A percentile compares a stretch with the other conserved stretches of the same genome.
Conservation (phyloP, 2,113 vertebrate species). For the Plecturocebus donacophilus region DNA sequence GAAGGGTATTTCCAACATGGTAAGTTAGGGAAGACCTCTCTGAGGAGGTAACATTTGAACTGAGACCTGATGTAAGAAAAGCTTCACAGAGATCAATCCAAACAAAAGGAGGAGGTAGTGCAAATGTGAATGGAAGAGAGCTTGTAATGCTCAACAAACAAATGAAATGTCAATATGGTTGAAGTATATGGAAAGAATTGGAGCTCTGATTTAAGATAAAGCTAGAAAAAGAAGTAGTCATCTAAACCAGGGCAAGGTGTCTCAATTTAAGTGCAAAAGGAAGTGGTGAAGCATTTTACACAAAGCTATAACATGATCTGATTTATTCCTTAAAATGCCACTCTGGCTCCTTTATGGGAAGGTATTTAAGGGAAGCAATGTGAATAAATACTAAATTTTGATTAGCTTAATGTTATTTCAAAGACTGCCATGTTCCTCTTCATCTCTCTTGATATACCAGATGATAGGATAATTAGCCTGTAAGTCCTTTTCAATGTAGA, state of each 20-base stretch:
- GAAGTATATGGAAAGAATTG: not conserved
- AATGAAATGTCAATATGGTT: not conserved
- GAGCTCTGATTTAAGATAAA: not conserved
- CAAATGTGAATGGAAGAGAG: not conserved
- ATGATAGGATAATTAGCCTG: not conserved
- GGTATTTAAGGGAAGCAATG: not conserved
- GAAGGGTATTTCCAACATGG: not conserved
- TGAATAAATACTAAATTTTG: not conserved
- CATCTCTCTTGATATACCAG: not conserved
- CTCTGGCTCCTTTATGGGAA: not conserved
- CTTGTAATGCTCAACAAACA: not conserved
- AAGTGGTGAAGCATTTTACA: not conserved
- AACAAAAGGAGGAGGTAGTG: not conserved
- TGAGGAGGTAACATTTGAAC: not conserved
- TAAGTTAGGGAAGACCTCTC: not conserved
- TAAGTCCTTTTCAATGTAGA: not conserved
- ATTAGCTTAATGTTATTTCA: not conserved
- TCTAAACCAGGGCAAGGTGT: not conserved
- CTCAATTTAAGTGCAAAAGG: not conserved
- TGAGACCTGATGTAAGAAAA: not conserved
- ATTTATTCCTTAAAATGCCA: not conserved
- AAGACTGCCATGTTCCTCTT: constrained; percentile 13
- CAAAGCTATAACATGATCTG: not conserved
- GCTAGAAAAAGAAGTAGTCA: not conserved
- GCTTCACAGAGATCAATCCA: not conserved